These are phyloP conservation scores for Onychomys torridus DNA, from an alignment of 2,797 vertebrate species.

Conservation along the genomic window DNA sequence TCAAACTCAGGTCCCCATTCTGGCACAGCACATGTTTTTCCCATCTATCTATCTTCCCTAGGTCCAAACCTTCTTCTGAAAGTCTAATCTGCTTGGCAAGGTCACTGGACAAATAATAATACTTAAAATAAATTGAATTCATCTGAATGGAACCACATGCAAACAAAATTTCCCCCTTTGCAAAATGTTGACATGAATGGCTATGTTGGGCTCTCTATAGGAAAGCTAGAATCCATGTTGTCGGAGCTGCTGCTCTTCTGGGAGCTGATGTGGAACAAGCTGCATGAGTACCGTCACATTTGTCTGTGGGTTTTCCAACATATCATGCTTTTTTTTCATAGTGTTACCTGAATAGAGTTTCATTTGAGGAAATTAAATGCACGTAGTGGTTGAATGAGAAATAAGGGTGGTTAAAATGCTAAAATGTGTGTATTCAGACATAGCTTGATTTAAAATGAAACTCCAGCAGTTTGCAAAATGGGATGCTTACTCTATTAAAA, in stretches of 20 bases:
- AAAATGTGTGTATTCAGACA: constrained; percentile 77
- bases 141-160: constrained; percentile 67
- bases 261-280: constrained; percentile 57
- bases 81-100: constrained; percentile 70
- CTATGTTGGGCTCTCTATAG: neutral
- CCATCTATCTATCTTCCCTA: neutral
- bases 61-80: constrained; percentile 35
- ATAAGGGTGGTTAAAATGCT: constrained; percentile 80
- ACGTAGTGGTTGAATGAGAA: constrained; percentile 75
- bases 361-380: constrained; percentile 79
- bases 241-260: constrained; percentile 64
- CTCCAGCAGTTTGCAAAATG: constrained; percentile 78
- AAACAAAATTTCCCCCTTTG: constrained; percentile 45
- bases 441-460: constrained; percentile 75
- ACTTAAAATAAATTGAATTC: constrained; percentile 58
- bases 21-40: neutral
- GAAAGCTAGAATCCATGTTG: neutral
- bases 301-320: constrained; percentile 49
- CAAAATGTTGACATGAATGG: constrained; percentile 46
- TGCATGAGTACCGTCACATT: neutral
- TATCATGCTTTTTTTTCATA: neutral
- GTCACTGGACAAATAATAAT: constrained; percentile 64
- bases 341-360: constrained; percentile 73
- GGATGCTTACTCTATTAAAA: constrained; percentile 81
- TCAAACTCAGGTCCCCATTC: neutral